Base-by-base conservation (phyloP, 2,888 invertebrate species). In the Scaeva pyrastri region DNA sequence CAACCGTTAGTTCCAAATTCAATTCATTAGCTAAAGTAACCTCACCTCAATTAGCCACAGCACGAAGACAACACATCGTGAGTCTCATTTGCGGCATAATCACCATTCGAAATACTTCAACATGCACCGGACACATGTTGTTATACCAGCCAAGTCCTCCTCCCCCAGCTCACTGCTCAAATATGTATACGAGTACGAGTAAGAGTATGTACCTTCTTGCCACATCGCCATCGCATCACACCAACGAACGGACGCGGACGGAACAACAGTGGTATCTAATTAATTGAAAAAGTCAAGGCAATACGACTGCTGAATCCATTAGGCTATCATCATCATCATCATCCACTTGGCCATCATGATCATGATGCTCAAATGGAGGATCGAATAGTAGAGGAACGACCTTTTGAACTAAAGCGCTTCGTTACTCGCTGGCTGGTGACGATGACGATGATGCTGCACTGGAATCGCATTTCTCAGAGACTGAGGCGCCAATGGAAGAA, bases 281-380 rank as follows among this genome's bases (percentile, higher is more conserved):
- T 86, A 86, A 86, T 86, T 86, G 82, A 50, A 86, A 86, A 86
- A 86, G 82, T 78, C 82, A 86, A 86, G 86, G 86, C 82, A 78
- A 71, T 66, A 41, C 73, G 70, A 86, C 74, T 82, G 86, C 74
- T 78, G 77, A 71, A 74, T 82, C 64, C 71, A 86, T 82, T 86
- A 86, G 82, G 71, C 82, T 78, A 86, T 82, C 82, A 82, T 86
- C 82, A 64, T 86, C 82, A 64, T 31, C 31, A 31, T 78, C 86
- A 77, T 81, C 86, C 75, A 36, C 77, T 56, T 43, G 43, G 14
- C 14, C 75, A 70, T 71, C 66, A 74, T 86, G 77, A 72, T 81
- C 76, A 64, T 77, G 45, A 72, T 45, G 73, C 76, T 45, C 60
- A 23, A 68, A 60, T 55, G 62, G 76, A 85, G 81, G 77, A 86